Conservation (phyloP, 2,797 vertebrate species). For the Macropus fuliginosus region DNA sequence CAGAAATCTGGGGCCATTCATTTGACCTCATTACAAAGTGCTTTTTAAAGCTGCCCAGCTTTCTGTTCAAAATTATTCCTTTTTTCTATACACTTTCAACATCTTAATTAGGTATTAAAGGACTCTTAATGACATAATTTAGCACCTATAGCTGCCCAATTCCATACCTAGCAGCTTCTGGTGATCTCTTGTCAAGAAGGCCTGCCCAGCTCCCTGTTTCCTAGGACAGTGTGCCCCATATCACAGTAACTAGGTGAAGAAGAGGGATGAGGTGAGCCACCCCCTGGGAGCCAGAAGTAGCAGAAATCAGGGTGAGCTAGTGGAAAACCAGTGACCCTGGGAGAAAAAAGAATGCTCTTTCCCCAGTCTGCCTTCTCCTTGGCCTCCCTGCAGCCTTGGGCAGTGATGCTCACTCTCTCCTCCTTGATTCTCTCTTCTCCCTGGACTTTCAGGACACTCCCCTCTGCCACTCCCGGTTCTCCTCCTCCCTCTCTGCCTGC, state of each 20-base stretch:
- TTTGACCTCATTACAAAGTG: neutral
- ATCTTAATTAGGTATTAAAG: neutral
- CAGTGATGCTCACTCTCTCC: neutral
- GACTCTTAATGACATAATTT: neutral
- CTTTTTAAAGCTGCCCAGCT: neutral
- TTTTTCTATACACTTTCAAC: neutral
- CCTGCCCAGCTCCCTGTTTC: neutral
- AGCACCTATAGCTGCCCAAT: neutral
- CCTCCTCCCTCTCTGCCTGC: too few species aligned
- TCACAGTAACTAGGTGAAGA: neutral
- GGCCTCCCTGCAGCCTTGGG: neutral
- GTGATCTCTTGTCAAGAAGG: neutral
- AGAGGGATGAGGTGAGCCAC: neutral
- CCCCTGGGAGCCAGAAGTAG: neutral
- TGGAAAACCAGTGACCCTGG: neutral
- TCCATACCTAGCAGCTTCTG: neutral
- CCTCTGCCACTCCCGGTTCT: neutral
- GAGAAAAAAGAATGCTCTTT: neutral
- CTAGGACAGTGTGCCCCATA: neutral
- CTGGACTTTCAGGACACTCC: neutral
- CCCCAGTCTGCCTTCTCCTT: neutral
- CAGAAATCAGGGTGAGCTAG: neutral
- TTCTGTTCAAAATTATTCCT: neutral
- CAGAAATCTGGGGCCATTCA: neutral
- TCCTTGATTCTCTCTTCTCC: neutral